Percentiles rank a stretch among this genome's conserved stretches.
Conservation (phyloP, 2,797 vertebrate genomes). For the Sebastes diploproa region DNA sequence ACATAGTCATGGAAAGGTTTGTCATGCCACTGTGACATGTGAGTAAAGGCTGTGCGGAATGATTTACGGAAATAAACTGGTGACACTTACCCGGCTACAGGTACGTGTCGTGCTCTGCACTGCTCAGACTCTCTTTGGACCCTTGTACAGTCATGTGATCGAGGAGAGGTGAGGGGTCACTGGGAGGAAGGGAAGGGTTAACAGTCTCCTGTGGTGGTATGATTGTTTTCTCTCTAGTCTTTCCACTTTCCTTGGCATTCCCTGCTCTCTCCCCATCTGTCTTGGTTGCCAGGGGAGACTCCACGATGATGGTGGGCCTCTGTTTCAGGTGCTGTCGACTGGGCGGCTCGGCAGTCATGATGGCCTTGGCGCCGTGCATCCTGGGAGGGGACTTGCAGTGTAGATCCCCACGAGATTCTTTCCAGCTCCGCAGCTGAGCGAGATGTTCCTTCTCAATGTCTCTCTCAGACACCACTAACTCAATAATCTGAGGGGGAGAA, state of each 20-base stretch:
- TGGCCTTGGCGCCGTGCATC: constrained; percentile 95
- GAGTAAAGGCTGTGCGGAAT: neutral
- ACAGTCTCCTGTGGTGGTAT: neutral
- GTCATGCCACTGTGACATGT: neutral
- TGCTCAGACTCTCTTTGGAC: constrained; percentile 91
- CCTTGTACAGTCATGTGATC: constrained; percentile 52
- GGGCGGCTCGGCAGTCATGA: constrained; percentile 89
- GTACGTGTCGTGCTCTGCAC: constrained; percentile 92
- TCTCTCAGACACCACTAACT: constrained; percentile 88
- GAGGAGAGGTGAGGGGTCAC: constrained; percentile 39
- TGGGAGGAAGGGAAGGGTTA: constrained; percentile 52
- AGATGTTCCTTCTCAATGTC: constrained; percentile 95
- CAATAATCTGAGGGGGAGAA: constrained; percentile 82
- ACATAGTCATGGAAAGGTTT: neutral
- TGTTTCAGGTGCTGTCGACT: constrained; percentile 85
- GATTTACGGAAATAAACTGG: constrained; percentile 18
- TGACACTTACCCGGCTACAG: constrained; percentile 81
- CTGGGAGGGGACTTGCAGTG: constrained; percentile 89
- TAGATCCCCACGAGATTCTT: constrained; percentile 89
- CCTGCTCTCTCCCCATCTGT: neutral
- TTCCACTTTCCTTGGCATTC: constrained; percentile 19
- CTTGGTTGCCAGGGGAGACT: constrained; percentile 41
- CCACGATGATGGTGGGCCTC: constrained; percentile 88
- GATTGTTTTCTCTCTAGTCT: constrained; percentile 42
- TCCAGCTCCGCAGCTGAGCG: constrained; percentile 92